These are phyloP conservation scores for Hylia prasina DNA, from an alignment of 2,113 vertebrate genomes.

Conservation along the genomic window DNA sequence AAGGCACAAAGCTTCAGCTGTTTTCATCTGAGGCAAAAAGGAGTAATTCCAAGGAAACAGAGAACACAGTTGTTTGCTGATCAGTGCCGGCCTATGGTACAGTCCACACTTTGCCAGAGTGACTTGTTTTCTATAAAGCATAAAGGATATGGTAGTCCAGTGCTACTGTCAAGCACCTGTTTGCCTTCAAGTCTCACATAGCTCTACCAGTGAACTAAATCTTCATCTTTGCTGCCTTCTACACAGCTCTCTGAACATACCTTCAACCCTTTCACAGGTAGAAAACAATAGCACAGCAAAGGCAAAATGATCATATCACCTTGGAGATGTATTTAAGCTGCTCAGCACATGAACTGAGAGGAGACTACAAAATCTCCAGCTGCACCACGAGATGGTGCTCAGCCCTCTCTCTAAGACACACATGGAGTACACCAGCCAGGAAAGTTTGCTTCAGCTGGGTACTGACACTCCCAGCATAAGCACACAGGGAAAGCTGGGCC, in stretches of 20 bases:
- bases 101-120: not conserved
- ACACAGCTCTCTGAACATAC: not conserved
- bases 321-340: not conserved
- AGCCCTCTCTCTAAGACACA: not conserved
- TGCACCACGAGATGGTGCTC: slow-evolving; percentile 40
- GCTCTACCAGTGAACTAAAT: not conserved
- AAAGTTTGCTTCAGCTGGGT: not conserved
- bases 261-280: not conserved
- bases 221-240: not conserved
- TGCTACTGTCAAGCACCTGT: not conserved
- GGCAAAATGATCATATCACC: not conserved
- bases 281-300: not conserved
- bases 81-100: not conserved
- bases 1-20: not conserved
- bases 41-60: not conserved
- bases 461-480: not conserved
- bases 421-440: not conserved
- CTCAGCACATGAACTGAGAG: not conserved
- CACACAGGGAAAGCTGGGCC: not conserved
- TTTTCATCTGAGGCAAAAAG: not conserved
- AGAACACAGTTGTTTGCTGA: fast-evolving
- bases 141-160: not conserved
- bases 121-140: not conserved
- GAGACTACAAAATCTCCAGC: not conserved
- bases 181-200: not conserved